Evolutionary conservation across 1,140 invertebrate species (phyloP).

Genomic region (Drosophila aff.): DNA sequence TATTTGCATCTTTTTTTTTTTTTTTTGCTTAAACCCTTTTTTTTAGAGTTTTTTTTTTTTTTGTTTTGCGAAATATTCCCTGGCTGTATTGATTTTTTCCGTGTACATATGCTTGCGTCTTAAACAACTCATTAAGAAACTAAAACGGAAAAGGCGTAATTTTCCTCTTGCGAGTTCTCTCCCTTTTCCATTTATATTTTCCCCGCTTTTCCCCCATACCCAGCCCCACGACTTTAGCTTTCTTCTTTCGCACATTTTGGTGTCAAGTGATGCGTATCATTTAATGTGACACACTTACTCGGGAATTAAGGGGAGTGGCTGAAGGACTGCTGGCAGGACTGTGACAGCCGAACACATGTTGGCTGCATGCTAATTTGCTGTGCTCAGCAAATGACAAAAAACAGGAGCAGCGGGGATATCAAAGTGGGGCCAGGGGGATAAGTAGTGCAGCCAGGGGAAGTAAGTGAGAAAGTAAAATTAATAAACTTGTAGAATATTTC

Average conservation of each 20-base stretch:
- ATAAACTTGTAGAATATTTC: not conserved
- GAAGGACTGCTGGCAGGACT: not conserved
- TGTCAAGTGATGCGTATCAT: conserved; percentile 83
- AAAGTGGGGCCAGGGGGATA: not conserved
- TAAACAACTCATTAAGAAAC: conserved; percentile 44
- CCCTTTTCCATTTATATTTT: conserved; percentile 3
- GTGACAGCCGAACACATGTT: conserved; percentile 74
- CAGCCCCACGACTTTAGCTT: conserved; percentile 11
- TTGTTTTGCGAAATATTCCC: conserved; percentile 10
- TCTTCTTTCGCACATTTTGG: conserved; percentile 60
- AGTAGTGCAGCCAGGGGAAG: not conserved
- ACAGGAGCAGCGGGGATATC: conserved; percentile 5
- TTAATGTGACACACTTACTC: conserved; percentile 76
- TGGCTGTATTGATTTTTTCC: conserved; percentile 35
- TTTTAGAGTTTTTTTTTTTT: not conserved
- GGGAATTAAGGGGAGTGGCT: conserved; percentile 8
- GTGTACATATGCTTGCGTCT: not conserved
- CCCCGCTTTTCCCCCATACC: not conserved
- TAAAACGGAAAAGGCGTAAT: conserved; percentile 8
- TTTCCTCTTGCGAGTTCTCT: not conserved
- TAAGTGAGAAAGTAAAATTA: not conserved
- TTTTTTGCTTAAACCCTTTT: not conserved
- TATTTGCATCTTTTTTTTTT: not conserved
- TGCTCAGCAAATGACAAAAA: conserved; percentile 59
- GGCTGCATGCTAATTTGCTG: conserved; percentile 73